A percentile compares a stretch with the other conserved stretches of the same genome.
Conservation (phyloP, 2,797 vertebrate genomes). For the Cossypha dichroa region DNA sequence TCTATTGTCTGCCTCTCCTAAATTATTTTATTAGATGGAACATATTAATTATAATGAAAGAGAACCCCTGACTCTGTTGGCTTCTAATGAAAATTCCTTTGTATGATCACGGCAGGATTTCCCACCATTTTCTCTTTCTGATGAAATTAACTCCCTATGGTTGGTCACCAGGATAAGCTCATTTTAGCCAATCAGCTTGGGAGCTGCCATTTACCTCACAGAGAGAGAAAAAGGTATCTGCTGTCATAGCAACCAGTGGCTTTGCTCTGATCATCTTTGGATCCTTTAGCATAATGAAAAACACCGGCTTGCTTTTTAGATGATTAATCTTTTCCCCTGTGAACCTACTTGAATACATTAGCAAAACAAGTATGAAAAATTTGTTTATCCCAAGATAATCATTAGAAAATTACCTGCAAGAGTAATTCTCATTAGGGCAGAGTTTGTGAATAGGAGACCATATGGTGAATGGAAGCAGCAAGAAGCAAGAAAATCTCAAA, state of each 20-base stretch:
- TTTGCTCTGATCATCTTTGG: constrained; percentile 75
- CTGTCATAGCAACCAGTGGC: constrained; percentile 80
- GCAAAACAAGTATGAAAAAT: constrained; percentile 82
- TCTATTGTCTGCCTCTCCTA: constrained; percentile 71
- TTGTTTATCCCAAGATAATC: constrained; percentile 88
- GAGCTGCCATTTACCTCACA: constrained; percentile 81
- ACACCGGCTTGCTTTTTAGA: constrained; percentile 80
- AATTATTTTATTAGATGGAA: constrained; percentile 78
- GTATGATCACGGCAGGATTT: constrained; percentile 72
- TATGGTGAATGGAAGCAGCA: constrained; percentile 76
- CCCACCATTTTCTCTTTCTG: constrained; percentile 76
- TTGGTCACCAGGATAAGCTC: constrained; percentile 79
- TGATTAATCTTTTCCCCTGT: constrained; percentile 87
- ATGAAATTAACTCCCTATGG: constrained; percentile 80
- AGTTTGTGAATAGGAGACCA: constrained; percentile 76
- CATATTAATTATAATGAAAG: constrained; percentile 78
- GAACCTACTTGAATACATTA: constrained; percentile 84
- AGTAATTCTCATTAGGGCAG: constrained; percentile 80
- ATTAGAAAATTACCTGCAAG: constrained; percentile 87
- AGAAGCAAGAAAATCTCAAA: constrained; percentile 71
- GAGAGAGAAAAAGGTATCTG: constrained; percentile 74
- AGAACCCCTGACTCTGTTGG: constrained; percentile 71
- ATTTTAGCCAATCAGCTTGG: constrained; percentile 83
- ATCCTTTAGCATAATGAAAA: constrained; percentile 80
- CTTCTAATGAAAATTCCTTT: constrained; percentile 81